These are phyloP conservation scores for Telmatochromis bifrenatus DNA, from an alignment of 2,113 vertebrate species.

Conservation along the genomic window DNA sequence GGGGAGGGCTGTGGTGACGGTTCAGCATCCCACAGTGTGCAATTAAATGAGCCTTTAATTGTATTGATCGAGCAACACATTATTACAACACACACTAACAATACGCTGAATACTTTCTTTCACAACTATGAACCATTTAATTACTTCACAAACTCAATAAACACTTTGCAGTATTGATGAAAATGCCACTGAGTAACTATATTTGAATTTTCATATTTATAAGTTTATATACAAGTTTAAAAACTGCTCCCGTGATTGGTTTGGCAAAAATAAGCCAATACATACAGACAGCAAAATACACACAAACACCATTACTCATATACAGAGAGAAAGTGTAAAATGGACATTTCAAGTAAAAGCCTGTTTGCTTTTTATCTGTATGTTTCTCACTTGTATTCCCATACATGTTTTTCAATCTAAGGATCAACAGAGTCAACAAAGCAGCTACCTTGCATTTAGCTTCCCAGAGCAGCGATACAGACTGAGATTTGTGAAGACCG, in stretches of 20 bases:
- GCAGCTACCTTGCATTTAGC: slow-evolving; percentile 47
- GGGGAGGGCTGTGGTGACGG: slow-evolving; percentile 20
- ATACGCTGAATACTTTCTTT: not conserved
- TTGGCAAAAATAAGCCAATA: not conserved
- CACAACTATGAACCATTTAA: not conserved
- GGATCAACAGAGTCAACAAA: slow-evolving; percentile 26
- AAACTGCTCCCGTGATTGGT: not conserved
- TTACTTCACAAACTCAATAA: not conserved
- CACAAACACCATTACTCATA: not conserved
- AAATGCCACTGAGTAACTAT: not conserved
- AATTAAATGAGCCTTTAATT: not conserved
- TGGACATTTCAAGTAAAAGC: not conserved
- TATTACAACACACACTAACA: not conserved
- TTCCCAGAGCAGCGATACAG: slow-evolving; percentile 42
- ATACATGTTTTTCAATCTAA: not conserved
- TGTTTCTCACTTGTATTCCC: not conserved
- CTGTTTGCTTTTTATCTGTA: not conserved
- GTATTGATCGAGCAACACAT: not conserved
- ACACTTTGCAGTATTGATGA: not conserved
- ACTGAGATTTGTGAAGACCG: slow-evolving; percentile 48
- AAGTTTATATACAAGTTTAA: not conserved
- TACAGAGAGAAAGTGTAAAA: not conserved
- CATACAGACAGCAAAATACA: not conserved
- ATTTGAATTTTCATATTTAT: not conserved
- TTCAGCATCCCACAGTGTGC: slow-evolving; percentile 8